Evolutionary conservation across 2,797 vertebrate species (phyloP), one percentile per base, ranked within the genome.

Genomic region (Catostomus latipinnis): DNA sequence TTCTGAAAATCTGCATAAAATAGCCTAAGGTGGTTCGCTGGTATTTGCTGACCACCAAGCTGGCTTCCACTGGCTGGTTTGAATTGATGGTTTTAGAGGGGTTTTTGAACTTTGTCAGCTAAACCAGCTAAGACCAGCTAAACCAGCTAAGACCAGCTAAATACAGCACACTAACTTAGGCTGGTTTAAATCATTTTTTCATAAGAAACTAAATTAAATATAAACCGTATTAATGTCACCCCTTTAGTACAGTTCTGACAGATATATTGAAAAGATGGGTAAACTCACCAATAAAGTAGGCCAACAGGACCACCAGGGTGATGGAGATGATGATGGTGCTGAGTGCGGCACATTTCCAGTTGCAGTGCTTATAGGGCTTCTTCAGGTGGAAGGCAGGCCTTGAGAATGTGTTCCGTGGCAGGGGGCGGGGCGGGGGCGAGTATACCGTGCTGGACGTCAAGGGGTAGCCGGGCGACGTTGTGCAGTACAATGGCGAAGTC

Each of bases 401-500:
- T 76, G 97, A 94, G 91, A 98, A 99, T 80, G 98, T 97, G 94
- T 94, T 97, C 73, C 98, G 95, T 54, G 98, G 98, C 86, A 99
- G 94, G 76, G 98, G 98, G 9, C 97, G 95, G 5, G 98, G 97
- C 0, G 98, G 98, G 52, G 98, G 98, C 0, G 98, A 99, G 91
- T 99, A 99, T 88, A 99, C 98, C 18, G 98, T 98, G 95, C 97
- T 99, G 91, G 98, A 99, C 1, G 97, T 99, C 95, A 99, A 89
- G 72, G 98, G 98, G 89, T 99, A 99, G 87, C 97, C 97, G 0
- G 98, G 98, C 0, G 97, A 97, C 0, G 97, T 96, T 49, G 97
- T 97, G 94, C 98, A 98, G 94, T 98, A 99, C 91, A 99, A 95
- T 0, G 98, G 98, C 73, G 98, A 99, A 43, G 96, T 98, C 85